These are phyloP conservation scores for Aulostomus chinensis DNA, from an alignment of 2,797 vertebrate species.

Conservation along the genomic window DNA sequence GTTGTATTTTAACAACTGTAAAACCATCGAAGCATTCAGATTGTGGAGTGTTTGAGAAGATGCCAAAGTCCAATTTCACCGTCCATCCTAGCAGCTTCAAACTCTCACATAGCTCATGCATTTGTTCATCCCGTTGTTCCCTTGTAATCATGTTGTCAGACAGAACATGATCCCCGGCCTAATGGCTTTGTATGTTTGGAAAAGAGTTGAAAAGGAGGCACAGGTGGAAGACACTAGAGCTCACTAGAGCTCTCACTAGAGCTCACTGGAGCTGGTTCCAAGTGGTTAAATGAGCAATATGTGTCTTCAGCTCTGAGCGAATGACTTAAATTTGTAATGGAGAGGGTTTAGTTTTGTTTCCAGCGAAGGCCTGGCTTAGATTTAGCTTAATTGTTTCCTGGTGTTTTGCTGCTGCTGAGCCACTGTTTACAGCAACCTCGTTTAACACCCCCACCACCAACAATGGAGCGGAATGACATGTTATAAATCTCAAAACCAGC, in stretches of 20 bases:
- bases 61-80: conserved; percentile 41
- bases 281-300: conserved; percentile 14
- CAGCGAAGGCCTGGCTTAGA: conserved; percentile 38
- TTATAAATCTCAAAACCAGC: conserved; percentile 19
- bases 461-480: conserved; percentile 13
- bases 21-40: conserved; percentile 30
- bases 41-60: conserved; percentile 30
- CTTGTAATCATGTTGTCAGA: conserved; percentile 28
- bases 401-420: conserved; percentile 52
- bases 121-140: conserved; percentile 14
- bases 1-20: conserved; percentile 33
- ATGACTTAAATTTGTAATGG: conserved; percentile 10
- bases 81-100: conserved; percentile 11
- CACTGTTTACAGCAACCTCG: conserved; percentile 56
- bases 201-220: conserved; percentile 12
- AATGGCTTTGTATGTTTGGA: conserved; percentile 10
- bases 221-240: conserved; percentile 41
- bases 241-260: no score
- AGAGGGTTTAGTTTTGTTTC: conserved; percentile 36
- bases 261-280: not conserved
- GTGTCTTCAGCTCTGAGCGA: conserved; percentile 20
- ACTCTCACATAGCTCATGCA: conserved; percentile 19
- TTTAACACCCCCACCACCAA: conserved; percentile 30
- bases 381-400: conserved; percentile 60
- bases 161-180: conserved; percentile 17